Percentiles rank a stretch among this genome's conserved stretches.
phyloP scores from a whole-genome alignment of 2,797 vertebrate species.

The Cygnus olor region DNA sequence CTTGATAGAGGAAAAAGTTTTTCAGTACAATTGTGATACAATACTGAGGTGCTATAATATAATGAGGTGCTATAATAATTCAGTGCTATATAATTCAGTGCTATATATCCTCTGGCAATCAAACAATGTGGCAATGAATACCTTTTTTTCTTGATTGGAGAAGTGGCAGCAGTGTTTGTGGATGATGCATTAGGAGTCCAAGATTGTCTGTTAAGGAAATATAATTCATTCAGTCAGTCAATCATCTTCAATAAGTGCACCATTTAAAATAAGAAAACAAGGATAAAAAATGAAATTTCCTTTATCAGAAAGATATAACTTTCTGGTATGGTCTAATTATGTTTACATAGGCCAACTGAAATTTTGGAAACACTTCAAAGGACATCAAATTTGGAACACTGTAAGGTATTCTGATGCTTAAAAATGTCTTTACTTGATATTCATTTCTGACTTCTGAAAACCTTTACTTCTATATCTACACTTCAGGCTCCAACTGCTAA shows the following conservation, averaged over 20 bases:
- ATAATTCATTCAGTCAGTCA: not conserved
- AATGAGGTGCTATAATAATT: not conserved
- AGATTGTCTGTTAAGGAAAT: slow-evolving; percentile 56
- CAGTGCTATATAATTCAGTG: not conserved
- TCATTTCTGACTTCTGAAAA: not conserved
- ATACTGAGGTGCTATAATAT: not conserved
- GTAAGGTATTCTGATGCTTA: not conserved
- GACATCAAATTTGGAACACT: not conserved
- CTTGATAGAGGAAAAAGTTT: not conserved
- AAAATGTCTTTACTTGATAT: not conserved
- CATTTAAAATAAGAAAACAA: not conserved
- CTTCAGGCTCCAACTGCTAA: not conserved
- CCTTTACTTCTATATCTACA: not conserved
- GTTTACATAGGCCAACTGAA: not conserved
- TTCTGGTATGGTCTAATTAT: not conserved
- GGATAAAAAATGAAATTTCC: not conserved
- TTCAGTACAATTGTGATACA: not conserved
- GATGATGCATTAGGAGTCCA: not conserved
- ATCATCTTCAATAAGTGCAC: not conserved
- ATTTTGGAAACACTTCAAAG: not conserved
- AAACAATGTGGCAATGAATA: slow-evolving; percentile 2
- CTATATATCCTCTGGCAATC: not conserved
- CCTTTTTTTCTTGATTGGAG: slow-evolving; percentile 80
- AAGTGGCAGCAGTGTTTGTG: not conserved
- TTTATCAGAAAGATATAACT: not conserved